phyloP scores from a whole-genome alignment of 2,113 vertebrate genomes.

The Isichthys henryi region DNA sequence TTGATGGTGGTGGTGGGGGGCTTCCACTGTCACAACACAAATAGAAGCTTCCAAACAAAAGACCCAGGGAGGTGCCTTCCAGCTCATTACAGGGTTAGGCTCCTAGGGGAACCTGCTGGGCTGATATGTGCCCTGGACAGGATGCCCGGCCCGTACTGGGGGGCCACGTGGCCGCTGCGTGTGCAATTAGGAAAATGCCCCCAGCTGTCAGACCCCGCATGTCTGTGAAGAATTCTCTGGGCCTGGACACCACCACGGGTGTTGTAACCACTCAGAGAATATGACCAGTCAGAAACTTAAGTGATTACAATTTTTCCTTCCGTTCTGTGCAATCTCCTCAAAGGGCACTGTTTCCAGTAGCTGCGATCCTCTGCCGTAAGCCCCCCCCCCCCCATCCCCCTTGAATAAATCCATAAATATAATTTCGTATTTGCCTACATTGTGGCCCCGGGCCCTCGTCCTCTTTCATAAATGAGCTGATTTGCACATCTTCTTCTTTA shows the following conservation, averaged over 20 bases:
- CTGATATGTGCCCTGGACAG: not conserved
- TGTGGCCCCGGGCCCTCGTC: conserved; percentile 4
- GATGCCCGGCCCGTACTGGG: not conserved
- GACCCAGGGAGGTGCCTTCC: not conserved
- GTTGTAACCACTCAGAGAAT: conserved; percentile 32
- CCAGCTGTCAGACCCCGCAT: conserved; percentile 13
- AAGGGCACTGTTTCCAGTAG: conserved; percentile 8
- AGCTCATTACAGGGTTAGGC: not conserved
- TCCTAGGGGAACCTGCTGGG: not conserved
- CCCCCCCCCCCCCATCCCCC: not conserved
- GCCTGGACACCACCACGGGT: not conserved
- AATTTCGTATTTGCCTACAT: conserved; percentile 33
- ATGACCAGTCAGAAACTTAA: conserved; percentile 33
- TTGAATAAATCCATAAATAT: conserved; percentile 37
- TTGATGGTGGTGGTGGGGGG: not conserved
- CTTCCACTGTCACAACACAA: not conserved
- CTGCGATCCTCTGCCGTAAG: conserved; percentile 21
- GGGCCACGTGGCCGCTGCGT: not conserved
- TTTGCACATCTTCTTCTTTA: conserved; percentile 34
- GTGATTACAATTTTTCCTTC: conserved; percentile 33
- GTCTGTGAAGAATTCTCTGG: conserved; percentile 24
- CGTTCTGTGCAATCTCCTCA: conserved; percentile 25
- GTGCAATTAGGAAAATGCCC: conserved; percentile 34
- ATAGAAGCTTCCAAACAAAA: not conserved
- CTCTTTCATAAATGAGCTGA: conserved; percentile 35